Conservation (phyloP, 2,888 invertebrate genomes). For the Agrochola litura region DNA sequence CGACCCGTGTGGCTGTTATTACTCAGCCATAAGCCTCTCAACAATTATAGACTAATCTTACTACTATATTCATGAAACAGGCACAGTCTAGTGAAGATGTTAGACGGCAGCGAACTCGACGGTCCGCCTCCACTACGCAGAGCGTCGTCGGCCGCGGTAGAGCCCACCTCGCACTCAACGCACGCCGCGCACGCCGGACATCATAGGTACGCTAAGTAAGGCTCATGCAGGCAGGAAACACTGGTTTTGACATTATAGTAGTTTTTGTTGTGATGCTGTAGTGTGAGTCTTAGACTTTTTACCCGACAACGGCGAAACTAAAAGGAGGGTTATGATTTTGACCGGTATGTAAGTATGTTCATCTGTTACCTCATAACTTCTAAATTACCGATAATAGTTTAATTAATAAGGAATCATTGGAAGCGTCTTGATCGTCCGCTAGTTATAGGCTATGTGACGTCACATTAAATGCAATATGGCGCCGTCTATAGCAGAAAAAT, state of each 20-base stretch:
- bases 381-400: too few species aligned
- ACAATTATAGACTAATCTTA: background rate
- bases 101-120: constrained; percentile 93
- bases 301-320: too few species aligned
- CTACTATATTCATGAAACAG: background rate
- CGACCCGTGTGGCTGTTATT: too few species aligned
- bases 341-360: too few species aligned
- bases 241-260: constrained; percentile 1
- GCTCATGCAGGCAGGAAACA: background rate
- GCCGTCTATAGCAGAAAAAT: too few species aligned
- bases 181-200: constrained; percentile 73
- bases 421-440: too few species aligned
- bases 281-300: background rate
- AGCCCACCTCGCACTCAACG: constrained; percentile 62
- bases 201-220: constrained; percentile 67
- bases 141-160: constrained; percentile 82
- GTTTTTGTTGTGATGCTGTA: background rate
- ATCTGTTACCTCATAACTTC: too few species aligned
- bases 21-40: too few species aligned
- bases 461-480: too few species aligned
- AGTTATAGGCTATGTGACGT: too few species aligned
- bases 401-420: too few species aligned
- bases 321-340: too few species aligned
- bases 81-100: constrained; percentile 94
- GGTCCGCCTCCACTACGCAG: constrained; percentile 93